phyloP scores from a whole-genome alignment of 2,888 invertebrate species.

The Apoda limacodes region DNA sequence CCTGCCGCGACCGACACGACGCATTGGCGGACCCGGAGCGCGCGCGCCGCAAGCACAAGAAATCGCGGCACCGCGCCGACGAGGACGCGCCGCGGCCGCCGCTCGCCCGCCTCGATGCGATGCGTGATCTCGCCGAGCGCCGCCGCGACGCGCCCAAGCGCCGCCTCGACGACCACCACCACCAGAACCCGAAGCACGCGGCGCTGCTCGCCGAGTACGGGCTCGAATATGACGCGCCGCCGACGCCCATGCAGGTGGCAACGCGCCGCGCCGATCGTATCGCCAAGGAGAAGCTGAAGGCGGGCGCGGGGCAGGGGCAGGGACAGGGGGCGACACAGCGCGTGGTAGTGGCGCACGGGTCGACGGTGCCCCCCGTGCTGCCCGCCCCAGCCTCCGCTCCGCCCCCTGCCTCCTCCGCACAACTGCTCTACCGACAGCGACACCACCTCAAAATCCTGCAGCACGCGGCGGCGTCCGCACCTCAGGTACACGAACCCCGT shows the following conservation, averaged over 20 bases:
- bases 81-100: constrained; percentile 61
- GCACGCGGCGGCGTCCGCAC: constrained; percentile 36
- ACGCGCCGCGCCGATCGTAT: constrained; percentile 85
- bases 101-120: constrained; percentile 75
- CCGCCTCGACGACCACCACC: constrained; percentile 75
- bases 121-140: constrained; percentile 80
- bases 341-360: constrained; percentile 60
- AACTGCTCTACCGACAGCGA: constrained; percentile 74
- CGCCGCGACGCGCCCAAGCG: constrained; percentile 82
- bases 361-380: constrained; percentile 30
- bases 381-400: constrained; percentile 26
- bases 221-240: constrained; percentile 87
- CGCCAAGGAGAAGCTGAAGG: constrained; percentile 82
- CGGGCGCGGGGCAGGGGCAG: constrained; percentile 29
- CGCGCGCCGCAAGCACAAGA: constrained; percentile 91
- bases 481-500: constrained; percentile 33
- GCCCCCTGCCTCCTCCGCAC: constrained; percentile 41
- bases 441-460: constrained; percentile 62
- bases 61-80: constrained; percentile 77
- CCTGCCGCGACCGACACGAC: constrained; percentile 93
- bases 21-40: constrained; percentile 88
- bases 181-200: constrained; percentile 85
- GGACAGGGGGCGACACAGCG: constrained; percentile 30
- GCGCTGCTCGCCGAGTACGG: constrained; percentile 86
- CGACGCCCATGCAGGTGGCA: constrained; percentile 86